phyloP scores from a whole-genome alignment of 2,113 vertebrate genomes.

The Drymodes brunneopygia region DNA sequence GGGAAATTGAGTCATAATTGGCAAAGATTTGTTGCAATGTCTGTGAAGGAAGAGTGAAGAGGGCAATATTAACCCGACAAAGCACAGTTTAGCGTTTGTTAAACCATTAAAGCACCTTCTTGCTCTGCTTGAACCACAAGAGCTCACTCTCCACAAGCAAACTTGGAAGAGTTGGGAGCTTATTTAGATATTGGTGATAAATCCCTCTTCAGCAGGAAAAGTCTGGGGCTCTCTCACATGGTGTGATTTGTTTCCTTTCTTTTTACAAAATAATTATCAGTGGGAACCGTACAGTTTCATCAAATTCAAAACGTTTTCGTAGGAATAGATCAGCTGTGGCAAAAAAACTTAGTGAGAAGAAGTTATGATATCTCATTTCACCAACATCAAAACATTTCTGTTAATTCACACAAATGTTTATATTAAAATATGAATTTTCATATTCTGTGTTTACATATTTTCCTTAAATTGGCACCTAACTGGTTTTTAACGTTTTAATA shows the following conservation, averaged over 20 bases:
- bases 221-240: not conserved
- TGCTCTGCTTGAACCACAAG: not conserved
- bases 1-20: not conserved
- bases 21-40: not conserved
- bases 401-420: conserved; percentile 6
- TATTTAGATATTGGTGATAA: not conserved
- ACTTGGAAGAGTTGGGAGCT: not conserved
- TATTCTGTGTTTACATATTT: not conserved
- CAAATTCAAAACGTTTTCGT: conserved; percentile 3
- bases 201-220: not conserved
- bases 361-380: not conserved
- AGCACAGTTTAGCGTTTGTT: not conserved
- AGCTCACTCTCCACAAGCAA: not conserved
- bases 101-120: not conserved
- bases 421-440: not conserved
- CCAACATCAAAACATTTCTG: conserved; percentile 9
- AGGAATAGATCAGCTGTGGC: not conserved
- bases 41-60: not conserved
- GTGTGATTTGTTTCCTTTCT: not conserved
- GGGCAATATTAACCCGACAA: not conserved
- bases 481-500: conserved; percentile 11
- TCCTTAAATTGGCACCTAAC: conserved; percentile 17
- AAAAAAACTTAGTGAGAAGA: not conserved
- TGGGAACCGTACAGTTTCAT: not conserved
- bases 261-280: not conserved